Conservation (phyloP, 2,888 invertebrate genomes). For the Nomada flava region DNA sequence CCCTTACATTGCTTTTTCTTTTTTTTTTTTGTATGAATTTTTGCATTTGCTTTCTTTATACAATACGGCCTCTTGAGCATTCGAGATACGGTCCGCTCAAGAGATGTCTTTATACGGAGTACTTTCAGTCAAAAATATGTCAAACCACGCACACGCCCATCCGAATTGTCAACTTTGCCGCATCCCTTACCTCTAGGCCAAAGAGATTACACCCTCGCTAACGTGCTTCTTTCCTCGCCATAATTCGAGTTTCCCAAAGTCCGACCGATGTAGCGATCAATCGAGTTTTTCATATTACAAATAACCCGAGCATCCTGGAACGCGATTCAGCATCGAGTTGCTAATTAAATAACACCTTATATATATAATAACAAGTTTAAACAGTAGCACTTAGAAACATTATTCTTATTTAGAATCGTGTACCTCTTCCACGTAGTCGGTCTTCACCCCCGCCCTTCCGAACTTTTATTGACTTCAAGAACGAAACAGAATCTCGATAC, state of each 20-base stretch:
- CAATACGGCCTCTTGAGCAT: constrained; percentile 40
- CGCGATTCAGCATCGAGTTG: constrained; percentile 68
- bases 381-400: constrained; percentile 82
- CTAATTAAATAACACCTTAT: constrained; percentile 82
- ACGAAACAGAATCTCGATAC: constrained; percentile 41
- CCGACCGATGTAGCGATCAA: constrained; percentile 45
- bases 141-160: constrained; percentile 64
- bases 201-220: constrained; percentile 63
- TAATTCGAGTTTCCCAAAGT: constrained; percentile 48
- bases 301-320: constrained; percentile 59
- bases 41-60: constrained; percentile 33
- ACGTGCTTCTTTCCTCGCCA: constrained; percentile 7
- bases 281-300: constrained; percentile 37
- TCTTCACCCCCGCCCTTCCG: constrained; percentile 23
- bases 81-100: constrained; percentile 46
- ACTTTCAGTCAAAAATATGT: constrained; percentile 77
- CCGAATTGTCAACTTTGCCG: constrained; percentile 33
- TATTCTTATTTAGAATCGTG: constrained; percentile 83
- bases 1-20: constrained; percentile 5
- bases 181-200: constrained; percentile 72
- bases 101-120: constrained; percentile 73
- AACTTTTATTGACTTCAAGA: constrained; percentile 33
- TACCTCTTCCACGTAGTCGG: constrained; percentile 63
- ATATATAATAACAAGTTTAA: constrained; percentile 84
- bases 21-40: not conserved